A percentile compares a stretch with the other conserved stretches of the same genome.
Evolutionary conservation across 2,888 invertebrate genomes (phyloP).

Genomic region (Synanthedon tipuliformis): DNA sequence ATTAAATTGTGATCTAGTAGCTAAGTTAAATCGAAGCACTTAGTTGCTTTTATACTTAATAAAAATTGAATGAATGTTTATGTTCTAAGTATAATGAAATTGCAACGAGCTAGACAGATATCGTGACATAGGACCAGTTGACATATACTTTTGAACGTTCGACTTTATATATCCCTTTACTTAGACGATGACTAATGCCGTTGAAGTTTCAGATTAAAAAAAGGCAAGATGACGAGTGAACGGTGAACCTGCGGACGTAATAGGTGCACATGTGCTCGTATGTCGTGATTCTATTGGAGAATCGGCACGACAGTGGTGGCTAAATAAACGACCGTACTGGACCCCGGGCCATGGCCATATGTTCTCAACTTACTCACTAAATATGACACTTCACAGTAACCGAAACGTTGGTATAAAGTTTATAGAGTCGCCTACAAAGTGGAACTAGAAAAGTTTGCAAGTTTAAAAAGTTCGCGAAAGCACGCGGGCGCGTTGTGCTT

Average conservation of each 20-base stretch:
- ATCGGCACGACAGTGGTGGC: conserved; percentile 26
- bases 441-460: conserved; percentile 8
- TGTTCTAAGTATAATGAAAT: no score
- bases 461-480: conserved; percentile 16
- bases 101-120: no score
- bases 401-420: conserved; percentile 1
- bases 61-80: no score
- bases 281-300: conserved; percentile 51
- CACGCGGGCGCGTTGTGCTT: conserved; percentile 17
- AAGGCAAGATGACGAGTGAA: conserved; percentile 55
- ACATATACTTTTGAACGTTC: no score
- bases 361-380: conserved; percentile 53
- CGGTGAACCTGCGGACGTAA: conserved; percentile 54
- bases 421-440: not conserved
- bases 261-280: conserved; percentile 51
- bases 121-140: no score
- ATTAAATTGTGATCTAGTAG: no score
- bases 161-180: not conserved
- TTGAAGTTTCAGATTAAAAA: conserved; percentile 36
- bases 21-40: no score
- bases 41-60: no score
- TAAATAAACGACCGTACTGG: conserved; percentile 28
- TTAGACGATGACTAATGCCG: conserved; percentile 36
- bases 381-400: conserved; percentile 53
- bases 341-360: conserved; percentile 58